Evolutionary conservation across 1,140 invertebrate species (phyloP), one percentile per base, ranked within the genome.

Genomic region (Drosophila truncata): DNA sequence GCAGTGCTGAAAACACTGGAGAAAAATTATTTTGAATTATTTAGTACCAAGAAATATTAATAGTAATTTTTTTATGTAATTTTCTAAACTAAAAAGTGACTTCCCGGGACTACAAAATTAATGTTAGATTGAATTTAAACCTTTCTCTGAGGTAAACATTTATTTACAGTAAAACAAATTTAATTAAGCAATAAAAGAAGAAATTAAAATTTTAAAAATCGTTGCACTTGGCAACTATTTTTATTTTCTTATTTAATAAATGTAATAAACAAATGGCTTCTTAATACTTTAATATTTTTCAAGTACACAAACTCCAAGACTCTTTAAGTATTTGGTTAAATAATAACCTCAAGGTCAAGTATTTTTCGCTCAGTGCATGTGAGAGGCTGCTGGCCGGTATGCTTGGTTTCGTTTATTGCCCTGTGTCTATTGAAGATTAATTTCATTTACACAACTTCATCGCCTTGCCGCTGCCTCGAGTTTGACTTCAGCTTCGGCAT

Each of bases 401-500:
- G 80, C 59, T 61, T 58, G 60, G 57, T 52, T 72, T 80, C 74
- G 80, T 91, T 91, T 91, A 91, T 91, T 91, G 87, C 83, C 70
- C 87, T 81, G 84, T 87, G 87, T 91, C 87, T 91, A 91, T 91
- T 87, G 79, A 91, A 91, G 87, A 91, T 91, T 91, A 91, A 91
- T 91, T 91, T 91, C 87, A 91, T 91, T 91, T 83, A 82, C 82
- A 88, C 84, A 88, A 88, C 84, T 88, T 88, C 84, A 90, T 88
- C 84, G 84, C 84, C 84, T 88, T 66, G 80, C 35, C 73, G 60
- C 55, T 27, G 60, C 58, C 41, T 29, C n/a, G 50, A 33, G 41
- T 27, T 47, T 16, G 62, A 20, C 59, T 37, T 29, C 23, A 35
- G 25, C 31, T 27, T 13, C 27, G 16, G 50, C 47, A 39, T n/a